Evolutionary conservation across 2,888 invertebrate genomes (phyloP), one percentile per base, ranked within the genome.

Genomic region (Eueremaeus valkanovi): DNA sequence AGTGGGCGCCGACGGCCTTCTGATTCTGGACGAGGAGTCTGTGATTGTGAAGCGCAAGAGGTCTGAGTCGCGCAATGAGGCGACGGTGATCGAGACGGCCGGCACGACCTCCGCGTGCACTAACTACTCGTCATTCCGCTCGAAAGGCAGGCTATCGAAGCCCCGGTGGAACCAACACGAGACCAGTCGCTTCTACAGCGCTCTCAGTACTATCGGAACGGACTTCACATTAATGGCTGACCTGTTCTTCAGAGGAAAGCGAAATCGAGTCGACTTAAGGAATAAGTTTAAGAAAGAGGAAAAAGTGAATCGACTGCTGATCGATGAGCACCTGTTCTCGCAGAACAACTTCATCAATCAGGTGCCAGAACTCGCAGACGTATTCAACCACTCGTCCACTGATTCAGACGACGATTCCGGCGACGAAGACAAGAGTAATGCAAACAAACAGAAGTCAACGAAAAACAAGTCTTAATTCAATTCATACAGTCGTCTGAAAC

Each of bases 231-330:
- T 95, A 73, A 95, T 97, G 92, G 87, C 89, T 77, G 87, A 89
- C 72, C 79, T 84, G 24, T 75, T 79, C 42, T 85, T 93, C 58
- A 95, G 95, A 85, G 90, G 92, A 0, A 88, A 88, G 58, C 86
- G 95, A 76, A 89, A 88, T 0, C 85, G 96, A 18, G 85, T 88
- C 74, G 95, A 96, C 81, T 85, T 97, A 13, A 96, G 96, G 83
- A 82, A 91, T 40, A 97, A 97, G 85, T 97, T 93, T 82, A 95
- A 95, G 82, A 91, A 91, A 80, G 97, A 97, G 83, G 96, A 96
- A 82, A 82, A 80, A 78, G 68, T 78, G 1, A 83, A 85, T 77
- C 79, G 81, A 45, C 73, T 77, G 0, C 79, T 83, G 68, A 80
- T 85, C 87, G 88, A 81, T 83, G 88, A 80, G 77, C 83, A 83